Conservation (phyloP, 2,888 invertebrate genomes). For the Troglohyphantes excavatus region DNA sequence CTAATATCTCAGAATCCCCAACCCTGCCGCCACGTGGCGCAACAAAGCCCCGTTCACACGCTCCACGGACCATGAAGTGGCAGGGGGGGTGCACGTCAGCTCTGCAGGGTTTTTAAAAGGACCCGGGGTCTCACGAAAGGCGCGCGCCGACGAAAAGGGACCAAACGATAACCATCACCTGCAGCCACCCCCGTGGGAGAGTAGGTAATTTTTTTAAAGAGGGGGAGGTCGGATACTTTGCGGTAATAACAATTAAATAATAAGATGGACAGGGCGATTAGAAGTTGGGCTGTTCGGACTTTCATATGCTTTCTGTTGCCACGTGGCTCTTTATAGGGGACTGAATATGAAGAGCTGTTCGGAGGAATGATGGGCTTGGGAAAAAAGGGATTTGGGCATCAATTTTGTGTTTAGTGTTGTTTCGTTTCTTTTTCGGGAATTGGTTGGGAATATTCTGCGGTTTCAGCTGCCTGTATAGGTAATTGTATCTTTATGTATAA, state of each 20-base stretch:
- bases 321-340: constrained; percentile 34
- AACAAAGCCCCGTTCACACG: constrained; percentile 68
- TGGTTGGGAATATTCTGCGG: not conserved
- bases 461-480: not conserved
- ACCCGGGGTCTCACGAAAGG: not conserved
- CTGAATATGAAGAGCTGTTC: constrained; percentile 11
- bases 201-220: constrained; percentile 42
- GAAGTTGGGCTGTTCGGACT: constrained; percentile 12
- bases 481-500: not conserved
- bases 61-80: constrained; percentile 54
- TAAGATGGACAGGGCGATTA: constrained; percentile 51
- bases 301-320: constrained; percentile 64
- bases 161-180: constrained; percentile 52
- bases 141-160: not conserved
- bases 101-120: not conserved
- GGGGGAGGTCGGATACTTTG: constrained; percentile 18
- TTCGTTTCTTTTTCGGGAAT: not conserved
- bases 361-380: constrained; percentile 38
- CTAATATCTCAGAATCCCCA: constrained; percentile 39
- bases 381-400: constrained; percentile 13
- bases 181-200: constrained; percentile 55
- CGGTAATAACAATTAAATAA: constrained; percentile 63
- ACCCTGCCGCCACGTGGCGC: constrained; percentile 29
- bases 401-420: not conserved
- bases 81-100: not conserved